phyloP scores from a whole-genome alignment of 2,113 vertebrate genomes.

The Pseudolaguvia tuberculata region DNA sequence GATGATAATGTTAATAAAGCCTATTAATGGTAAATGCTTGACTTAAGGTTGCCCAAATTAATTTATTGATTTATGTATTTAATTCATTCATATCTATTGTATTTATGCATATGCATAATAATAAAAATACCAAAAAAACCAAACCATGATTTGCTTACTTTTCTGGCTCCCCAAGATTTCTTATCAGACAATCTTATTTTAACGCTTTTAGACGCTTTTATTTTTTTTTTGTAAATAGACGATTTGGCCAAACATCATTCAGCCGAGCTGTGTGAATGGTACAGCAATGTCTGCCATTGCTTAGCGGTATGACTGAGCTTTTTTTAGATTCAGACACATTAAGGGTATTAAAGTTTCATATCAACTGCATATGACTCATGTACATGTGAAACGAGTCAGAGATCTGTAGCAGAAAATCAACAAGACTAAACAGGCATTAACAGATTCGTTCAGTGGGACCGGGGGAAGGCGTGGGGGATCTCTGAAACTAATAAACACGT shows the following conservation, averaged over 20 bases:
- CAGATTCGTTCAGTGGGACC: not conserved
- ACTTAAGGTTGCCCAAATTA: conserved; percentile 17
- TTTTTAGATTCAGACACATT: not conserved
- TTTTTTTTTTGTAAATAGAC: not conserved
- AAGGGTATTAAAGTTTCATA: not conserved
- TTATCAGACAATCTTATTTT: not conserved
- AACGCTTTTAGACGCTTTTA: not conserved
- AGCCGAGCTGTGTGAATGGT: not conserved
- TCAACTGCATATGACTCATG: not conserved
- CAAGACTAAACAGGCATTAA: not conserved
- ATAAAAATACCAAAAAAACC: conserved; percentile 37
- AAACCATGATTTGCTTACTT: conserved; percentile 1
- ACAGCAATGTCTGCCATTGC: too few species aligned
- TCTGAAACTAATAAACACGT: too few species aligned
- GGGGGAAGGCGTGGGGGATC: not conserved
- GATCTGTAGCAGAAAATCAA: conserved; percentile 9
- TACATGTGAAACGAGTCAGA: not conserved
- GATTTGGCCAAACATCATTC: not conserved
- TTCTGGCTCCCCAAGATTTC: not conserved
- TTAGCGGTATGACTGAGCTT: not conserved
- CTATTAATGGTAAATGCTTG: conserved; percentile 30
- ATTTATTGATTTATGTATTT: conserved; percentile 21
- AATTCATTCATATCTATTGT: conserved; percentile 16
- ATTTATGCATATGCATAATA: conserved; percentile 29
- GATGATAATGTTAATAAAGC: conserved; percentile 12